Evolutionary conservation across 1,140 invertebrate genomes (phyloP), one percentile per base, ranked within the genome.

Genomic region (Drosophila paulistorum): DNA sequence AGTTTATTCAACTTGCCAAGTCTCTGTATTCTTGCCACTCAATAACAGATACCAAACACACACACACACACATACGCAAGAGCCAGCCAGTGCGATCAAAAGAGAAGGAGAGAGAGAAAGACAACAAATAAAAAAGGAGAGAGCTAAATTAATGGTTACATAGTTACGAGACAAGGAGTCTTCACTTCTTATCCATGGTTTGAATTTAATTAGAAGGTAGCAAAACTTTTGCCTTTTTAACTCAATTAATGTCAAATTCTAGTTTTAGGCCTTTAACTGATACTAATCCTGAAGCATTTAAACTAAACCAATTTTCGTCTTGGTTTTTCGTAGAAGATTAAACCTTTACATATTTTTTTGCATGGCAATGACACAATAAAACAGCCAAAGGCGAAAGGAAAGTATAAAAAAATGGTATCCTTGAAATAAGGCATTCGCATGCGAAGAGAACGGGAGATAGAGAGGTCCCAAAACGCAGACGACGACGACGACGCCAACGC

Each of bases 321-420:
- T 17, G 17, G 17, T 17, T 17, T 17, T 17, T 17, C 17, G 17
- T 17, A 17, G 17, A 77, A 77, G 79, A 83, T 83, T 83, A 87
- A 87, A 67, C 72, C 76, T 79, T 87, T 87, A 80, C 77, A 77
- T 30, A 30, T 65, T 87, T 79, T 81, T 57, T 59, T 85, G 81
- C 83, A 78, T 86, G 83, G 78, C 82, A 85, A 79, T 71, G 82
- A 82, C 83, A 86, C 76, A 82, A 76, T 71, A 79, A 86, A 86
- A 81, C 5, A 74, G 71, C 76, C 79, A 67, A 60, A 71, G 81
- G 83, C 65, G 71, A 71, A 63, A 33, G 48, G 30, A 30, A 30
- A 30, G 30, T 30, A 30, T 30, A 35, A 65, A 69, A 65, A 60
- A 51, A 51, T 30, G 7, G 14, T 51, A 82, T 86, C 82, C 83